These are phyloP conservation scores for Phalacrocorax brasilianus DNA, from an alignment of 2,113 vertebrate species.

Conservation along the genomic window DNA sequence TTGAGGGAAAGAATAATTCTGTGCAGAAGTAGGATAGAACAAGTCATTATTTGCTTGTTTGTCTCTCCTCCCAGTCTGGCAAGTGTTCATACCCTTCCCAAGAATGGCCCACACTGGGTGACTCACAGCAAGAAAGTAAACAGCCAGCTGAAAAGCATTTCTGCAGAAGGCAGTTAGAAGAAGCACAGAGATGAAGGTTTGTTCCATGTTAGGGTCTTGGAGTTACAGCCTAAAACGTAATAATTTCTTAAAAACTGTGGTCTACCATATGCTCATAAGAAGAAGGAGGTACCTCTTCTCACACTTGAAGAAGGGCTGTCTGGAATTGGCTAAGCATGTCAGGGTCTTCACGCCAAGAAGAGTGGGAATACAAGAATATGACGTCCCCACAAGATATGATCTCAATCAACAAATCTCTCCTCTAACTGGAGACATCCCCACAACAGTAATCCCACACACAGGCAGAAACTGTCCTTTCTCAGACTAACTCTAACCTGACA, in stretches of 20 bases:
- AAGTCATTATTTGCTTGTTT: neutral
- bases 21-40: neutral
- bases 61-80: neutral
- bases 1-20: neutral
- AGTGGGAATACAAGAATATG: neutral
- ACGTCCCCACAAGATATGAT: neutral
- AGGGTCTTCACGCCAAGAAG: neutral
- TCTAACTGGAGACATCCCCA: neutral
- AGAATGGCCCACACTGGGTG: neutral
- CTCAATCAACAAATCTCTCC: neutral
- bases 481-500: neutral
- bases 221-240: neutral
- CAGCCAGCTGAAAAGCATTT: neutral
- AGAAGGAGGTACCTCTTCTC: neutral
- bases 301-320: neutral
- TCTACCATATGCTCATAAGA: neutral
- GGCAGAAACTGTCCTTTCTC: neutral
- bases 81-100: neutral
- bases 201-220: neutral
- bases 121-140: neutral
- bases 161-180: neutral
- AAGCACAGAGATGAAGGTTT: neutral
- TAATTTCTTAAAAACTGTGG: neutral
- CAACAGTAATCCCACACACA: neutral
- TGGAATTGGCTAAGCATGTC: neutral